Evolutionary conservation across 2,888 invertebrate genomes (phyloP), one percentile per base, ranked within the genome.

Genomic region (Protophormia terraenovae): DNA sequence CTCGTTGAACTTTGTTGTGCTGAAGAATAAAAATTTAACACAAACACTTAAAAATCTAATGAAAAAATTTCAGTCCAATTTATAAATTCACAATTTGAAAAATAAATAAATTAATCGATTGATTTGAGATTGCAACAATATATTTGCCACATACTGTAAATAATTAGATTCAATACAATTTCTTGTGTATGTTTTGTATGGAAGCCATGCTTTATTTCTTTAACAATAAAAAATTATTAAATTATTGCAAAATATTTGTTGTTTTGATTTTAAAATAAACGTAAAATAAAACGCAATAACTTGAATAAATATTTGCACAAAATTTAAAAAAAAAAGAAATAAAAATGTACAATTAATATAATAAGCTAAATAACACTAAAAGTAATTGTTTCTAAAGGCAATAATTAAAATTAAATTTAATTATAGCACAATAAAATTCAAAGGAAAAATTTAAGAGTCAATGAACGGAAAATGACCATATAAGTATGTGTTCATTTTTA

Each of bases 181-280:
- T n/a, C n/a, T n/a, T 16, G 10, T 38, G 35, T 24, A 12, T 22
- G 4, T 29, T 50, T 45, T 66, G 27, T 16, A 45, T 24, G 38
- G 5, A 53, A 53, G n/a, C n/a, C 35, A 24, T 47, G 22, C 32
- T 73, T 62, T 27, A 1, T 41, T 38, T 71, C 19, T 47, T 47
- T 8, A 29, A 47, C n/a, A 19, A 60, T 60, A 45, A 8, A 27
- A 41, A 32, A 60, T 35, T 62, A 38, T 58, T 67, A 32, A 19
- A 41, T 32, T 35, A 67, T 60, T 77, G 67, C 77, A 60, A 77
- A 53, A 77, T 67, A 50, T 69, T 69, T 72, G 8, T 38, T 72
- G 45, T 53, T 75, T 41, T 41, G 14, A 55, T 77, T 71, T 32
- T 5, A 47, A 32, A 38, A 45, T 14, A 4, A 41, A 60, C 62